These are phyloP conservation scores for Dipodomys spectabilis DNA, from an alignment of 2,113 vertebrate species.

Conservation along the genomic window DNA sequence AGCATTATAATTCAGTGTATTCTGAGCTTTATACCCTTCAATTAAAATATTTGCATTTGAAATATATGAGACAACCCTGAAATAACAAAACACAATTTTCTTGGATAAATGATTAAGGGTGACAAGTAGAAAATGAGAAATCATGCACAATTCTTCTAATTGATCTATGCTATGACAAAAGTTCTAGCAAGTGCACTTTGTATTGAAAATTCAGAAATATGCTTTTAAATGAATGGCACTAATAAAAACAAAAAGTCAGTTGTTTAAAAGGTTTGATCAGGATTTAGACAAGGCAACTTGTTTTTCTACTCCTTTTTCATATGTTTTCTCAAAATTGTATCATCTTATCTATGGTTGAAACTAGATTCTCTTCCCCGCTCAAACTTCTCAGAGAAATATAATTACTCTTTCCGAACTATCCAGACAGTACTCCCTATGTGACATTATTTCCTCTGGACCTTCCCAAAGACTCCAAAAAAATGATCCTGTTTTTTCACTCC, in stretches of 20 bases:
- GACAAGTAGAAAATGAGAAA: constrained; percentile 9
- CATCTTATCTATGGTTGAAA: not conserved
- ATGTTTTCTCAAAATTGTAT: not conserved
- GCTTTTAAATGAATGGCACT: not conserved
- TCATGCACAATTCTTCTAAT: not conserved
- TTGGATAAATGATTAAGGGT: not conserved
- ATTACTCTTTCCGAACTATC: not conserved
- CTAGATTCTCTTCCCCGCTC: not conserved
- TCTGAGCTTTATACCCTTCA: constrained; percentile 1
- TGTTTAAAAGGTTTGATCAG: constrained; percentile 2
- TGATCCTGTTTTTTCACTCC: not conserved
- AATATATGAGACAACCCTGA: not conserved
- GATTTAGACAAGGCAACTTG: constrained; percentile 6
- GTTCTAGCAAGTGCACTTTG: not conserved
- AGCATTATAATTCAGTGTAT: not conserved
- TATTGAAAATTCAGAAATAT: constrained; percentile 1
- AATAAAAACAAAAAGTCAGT: not conserved
- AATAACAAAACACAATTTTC: not conserved
- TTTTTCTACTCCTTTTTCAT: constrained; percentile 41
- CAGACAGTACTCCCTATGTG: not conserved
- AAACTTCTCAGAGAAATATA: not conserved
- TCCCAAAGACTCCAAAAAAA: not conserved
- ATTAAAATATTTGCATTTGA: constrained; percentile 39
- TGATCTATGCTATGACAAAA: not conserved
- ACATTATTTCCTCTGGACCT: not conserved